Percentiles rank a stretch among this genome's conserved stretches.
phyloP scores from a whole-genome alignment of 2,888 invertebrate species.

The Caradrina kadenii region DNA sequence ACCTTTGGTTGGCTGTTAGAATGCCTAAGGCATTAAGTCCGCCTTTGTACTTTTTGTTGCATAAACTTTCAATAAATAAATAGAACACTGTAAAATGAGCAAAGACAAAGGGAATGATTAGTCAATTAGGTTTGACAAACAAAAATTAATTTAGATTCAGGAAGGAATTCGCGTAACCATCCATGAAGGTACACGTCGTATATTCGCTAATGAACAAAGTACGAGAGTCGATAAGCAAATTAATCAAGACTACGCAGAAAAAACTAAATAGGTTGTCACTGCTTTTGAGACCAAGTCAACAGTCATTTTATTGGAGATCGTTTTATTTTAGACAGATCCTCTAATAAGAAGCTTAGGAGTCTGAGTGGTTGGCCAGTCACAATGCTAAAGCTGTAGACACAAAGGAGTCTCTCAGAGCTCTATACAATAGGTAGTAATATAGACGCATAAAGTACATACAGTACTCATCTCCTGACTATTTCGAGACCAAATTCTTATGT shows the following conservation, averaged over 20 bases:
- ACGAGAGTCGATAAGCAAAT: neutral
- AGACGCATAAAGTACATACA: neutral
- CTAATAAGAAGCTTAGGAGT: conserved; percentile 31
- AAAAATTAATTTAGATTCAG: conserved; percentile 1
- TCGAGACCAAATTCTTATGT: too few relatives aligned
- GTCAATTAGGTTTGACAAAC: too few relatives aligned
- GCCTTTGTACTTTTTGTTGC: too few relatives aligned
- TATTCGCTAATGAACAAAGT: conserved; percentile 1
- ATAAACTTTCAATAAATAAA: too few relatives aligned
- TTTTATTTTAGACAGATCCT: conserved; percentile 15
- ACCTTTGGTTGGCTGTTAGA: too few relatives aligned
- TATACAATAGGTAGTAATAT: neutral
- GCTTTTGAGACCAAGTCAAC: neutral
- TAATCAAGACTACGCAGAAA: neutral
- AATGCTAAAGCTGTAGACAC: conserved; percentile 28
- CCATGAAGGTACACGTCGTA: neutral
- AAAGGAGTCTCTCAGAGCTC: conserved; percentile 13
- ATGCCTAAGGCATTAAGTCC: too few relatives aligned
- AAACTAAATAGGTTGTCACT: neutral
- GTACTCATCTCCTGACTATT: too few relatives aligned
- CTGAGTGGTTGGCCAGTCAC: conserved; percentile 16
- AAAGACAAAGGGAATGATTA: too few relatives aligned
- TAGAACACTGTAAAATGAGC: too few relatives aligned
- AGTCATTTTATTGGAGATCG: neutral
- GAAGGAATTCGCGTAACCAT: neutral